Percentiles rank a stretch among this genome's conserved stretches.
Evolutionary conservation across 2,113 vertebrate species (phyloP).

Genomic region (Marmota monax): DNA sequence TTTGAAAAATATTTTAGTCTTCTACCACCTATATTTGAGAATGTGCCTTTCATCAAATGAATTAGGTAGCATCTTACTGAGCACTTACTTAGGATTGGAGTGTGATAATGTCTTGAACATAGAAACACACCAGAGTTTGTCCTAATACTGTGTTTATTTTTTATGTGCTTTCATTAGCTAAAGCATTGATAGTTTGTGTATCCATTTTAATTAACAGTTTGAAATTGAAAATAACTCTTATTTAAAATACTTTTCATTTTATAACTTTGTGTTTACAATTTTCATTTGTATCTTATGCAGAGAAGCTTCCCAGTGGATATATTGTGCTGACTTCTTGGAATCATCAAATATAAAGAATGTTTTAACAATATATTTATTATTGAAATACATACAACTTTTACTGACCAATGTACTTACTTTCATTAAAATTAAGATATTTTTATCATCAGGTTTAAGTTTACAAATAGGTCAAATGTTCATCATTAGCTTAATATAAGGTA

Average conservation of each 20-base stretch:
- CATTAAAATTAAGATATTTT: slow-evolving; percentile 49
- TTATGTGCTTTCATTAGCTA: slow-evolving; percentile 2
- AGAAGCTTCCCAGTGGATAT: background rate
- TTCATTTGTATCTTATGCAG: slow-evolving; percentile 19
- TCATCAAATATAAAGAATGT: background rate
- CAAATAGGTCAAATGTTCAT: background rate
- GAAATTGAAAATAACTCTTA: slow-evolving; percentile 68
- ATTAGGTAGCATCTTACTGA: background rate
- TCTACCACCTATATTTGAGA: background rate
- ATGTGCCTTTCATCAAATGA: background rate
- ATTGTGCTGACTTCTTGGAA: slow-evolving; percentile 7
- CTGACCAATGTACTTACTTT: background rate
- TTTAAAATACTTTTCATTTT: slow-evolving; percentile 49
- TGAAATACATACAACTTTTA: slow-evolving; percentile 4
- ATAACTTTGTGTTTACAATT: slow-evolving; percentile 13
- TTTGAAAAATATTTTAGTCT: slow-evolving; percentile 1
- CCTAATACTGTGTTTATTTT: slow-evolving; percentile 11
- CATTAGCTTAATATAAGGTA: slow-evolving; percentile 4
- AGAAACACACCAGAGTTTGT: background rate
- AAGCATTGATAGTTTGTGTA: slow-evolving; percentile 1
- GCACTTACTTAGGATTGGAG: background rate
- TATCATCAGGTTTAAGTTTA: slow-evolving; percentile 13
- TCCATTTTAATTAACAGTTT: slow-evolving; percentile 70
- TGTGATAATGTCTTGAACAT: slow-evolving; percentile 44
- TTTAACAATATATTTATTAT: slow-evolving; percentile 19